These are phyloP conservation scores for Agelastica alni DNA, from an alignment of 2,888 invertebrate species.

Conservation along the genomic window DNA sequence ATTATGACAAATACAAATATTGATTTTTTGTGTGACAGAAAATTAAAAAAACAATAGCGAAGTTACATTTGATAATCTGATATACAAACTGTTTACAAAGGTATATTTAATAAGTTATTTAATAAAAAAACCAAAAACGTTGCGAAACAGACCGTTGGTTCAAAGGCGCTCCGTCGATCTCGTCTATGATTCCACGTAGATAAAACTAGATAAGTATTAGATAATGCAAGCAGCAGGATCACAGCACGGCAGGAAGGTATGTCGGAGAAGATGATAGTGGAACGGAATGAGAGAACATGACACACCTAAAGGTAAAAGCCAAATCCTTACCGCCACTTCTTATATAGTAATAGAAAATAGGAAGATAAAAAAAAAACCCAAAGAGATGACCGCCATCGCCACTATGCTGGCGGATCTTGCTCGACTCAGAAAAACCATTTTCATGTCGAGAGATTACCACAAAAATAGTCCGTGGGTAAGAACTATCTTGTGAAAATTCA, in stretches of 20 bases:
- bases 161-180: conserved; percentile 3
- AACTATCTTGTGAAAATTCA: no score
- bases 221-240: conserved; percentile 33
- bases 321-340: conserved; percentile 9
- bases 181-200: conserved; percentile 28
- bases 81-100: no score
- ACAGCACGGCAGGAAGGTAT: conserved; percentile 32
- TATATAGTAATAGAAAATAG: background rate
- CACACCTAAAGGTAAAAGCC: conserved; percentile 14
- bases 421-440: conserved; percentile 13
- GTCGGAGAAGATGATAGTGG: conserved; percentile 14
- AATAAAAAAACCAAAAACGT: no score
- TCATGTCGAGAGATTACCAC: conserved; percentile 10
- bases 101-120: no score
- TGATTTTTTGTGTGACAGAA: no score
- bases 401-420: background rate
- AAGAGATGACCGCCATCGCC: conserved; percentile 13
- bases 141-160: conserved; percentile 14
- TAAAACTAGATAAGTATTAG: conserved; percentile 32
- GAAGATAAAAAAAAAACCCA: background rate
- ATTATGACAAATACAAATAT: no score
- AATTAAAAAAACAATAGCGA: no score
- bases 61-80: no score
- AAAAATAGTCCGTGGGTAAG: conserved; percentile 14
- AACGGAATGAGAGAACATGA: conserved; percentile 22